Evolutionary conservation across 2,888 invertebrate species (phyloP), one percentile per base, ranked within the genome.

Genomic region (Lycophotia porphyrea): DNA sequence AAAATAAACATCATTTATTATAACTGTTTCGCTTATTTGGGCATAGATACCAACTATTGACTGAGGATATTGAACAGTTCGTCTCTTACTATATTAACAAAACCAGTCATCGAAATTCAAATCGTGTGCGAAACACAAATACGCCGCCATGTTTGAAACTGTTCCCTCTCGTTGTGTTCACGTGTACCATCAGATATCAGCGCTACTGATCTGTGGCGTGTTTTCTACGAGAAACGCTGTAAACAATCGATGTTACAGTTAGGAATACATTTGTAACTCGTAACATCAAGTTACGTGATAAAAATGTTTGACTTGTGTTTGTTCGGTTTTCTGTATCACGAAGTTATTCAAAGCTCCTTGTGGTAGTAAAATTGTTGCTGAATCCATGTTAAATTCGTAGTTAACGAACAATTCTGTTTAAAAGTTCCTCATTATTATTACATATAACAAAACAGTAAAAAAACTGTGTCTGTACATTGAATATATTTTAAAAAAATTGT

Each of bases 231-330:
- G 61, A 61, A 36, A 27, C 34, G 42, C 34, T 83, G 68, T 75
- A 58, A 52, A 65, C 65, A 61, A 63, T 47, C 34, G 42, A 72
- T 66, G 42, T 71, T 31, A 71, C 13, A 47, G 49, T 44, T 52
- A 18, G 31, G 31, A 42, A 63, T 66, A 71, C 55, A 55, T 64
- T 65, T 60, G 64, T 21, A 42, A 36, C 44, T 75, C 36, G 60
- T 73, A 67, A 84, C 76, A 65, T 71, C 71, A 84, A 81, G 64
- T 75, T 72, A 39, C 5, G 58, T 39, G 5, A 73, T 71, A 69
- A 74, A 65, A 74, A 15, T 72, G 66, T 84, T 81, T 84, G 36
- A 39, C 39, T 36, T 70, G n/a, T 76, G 67, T 76, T 66, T 47
- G 31, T 73, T 60, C 1, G 44, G 65, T 70, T 74, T 69, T 63